Conservation (phyloP, 2,888 invertebrate genomes). For the Torymus tubicola region DNA sequence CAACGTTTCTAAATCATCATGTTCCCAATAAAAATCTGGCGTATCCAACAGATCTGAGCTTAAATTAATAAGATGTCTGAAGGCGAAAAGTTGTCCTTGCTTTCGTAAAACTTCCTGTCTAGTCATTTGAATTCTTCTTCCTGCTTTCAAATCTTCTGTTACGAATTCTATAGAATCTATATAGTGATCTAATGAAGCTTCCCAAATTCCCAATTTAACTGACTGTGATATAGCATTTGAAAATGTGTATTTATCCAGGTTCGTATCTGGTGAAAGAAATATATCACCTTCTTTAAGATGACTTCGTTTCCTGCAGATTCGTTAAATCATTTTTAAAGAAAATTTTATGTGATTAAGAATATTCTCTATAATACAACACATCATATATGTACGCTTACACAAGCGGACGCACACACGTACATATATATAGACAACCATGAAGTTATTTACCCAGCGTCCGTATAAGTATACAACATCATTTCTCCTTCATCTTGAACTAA, state of each 20-base stretch:
- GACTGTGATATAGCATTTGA: constrained; percentile 96
- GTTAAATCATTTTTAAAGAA: too few species aligned
- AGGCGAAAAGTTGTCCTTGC: constrained; percentile 91
- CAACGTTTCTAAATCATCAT: constrained; percentile 90
- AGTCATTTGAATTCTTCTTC: constrained; percentile 84
- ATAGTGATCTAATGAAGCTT: constrained; percentile 88
- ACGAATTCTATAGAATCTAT: constrained; percentile 90
- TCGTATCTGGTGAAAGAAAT: constrained; percentile 79
- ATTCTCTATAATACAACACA: too few species aligned
- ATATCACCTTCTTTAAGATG: constrained; percentile 77
- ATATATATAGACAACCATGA: background rate
- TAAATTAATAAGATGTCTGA: constrained; percentile 93
- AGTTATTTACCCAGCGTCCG: constrained; percentile 76
- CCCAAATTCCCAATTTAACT: constrained; percentile 96
- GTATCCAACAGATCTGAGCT: constrained; percentile 96
- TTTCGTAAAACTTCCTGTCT: constrained; percentile 85
- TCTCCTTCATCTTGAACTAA: constrained; percentile 89
- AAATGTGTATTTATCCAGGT: constrained; percentile 93
- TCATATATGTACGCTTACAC: too few species aligned
- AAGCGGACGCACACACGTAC: background rate
- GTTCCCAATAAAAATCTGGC: constrained; percentile 99
- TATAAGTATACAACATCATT: constrained; percentile 87
- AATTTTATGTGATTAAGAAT: too few species aligned
- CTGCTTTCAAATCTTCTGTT: constrained; percentile 87
- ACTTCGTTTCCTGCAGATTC: constrained; percentile 73